phyloP scores from a whole-genome alignment of 1,140 invertebrate genomes.

The Steinernema feltiae region DNA sequence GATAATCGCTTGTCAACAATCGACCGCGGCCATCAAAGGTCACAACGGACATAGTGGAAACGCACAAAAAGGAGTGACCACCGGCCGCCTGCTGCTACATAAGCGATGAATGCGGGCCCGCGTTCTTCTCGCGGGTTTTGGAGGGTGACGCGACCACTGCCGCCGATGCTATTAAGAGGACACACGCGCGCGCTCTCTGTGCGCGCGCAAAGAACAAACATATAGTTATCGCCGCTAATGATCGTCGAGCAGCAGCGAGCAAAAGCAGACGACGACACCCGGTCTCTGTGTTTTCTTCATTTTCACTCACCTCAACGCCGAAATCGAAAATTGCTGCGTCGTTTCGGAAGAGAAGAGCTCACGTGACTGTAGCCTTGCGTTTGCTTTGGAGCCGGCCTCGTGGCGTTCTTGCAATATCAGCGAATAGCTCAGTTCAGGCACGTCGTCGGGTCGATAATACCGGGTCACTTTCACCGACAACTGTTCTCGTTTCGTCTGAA shows the following conservation, averaged over 20 bases:
- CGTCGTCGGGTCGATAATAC: conserved; percentile 58
- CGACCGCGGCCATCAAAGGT: not conserved
- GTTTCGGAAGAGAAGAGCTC: conserved; percentile 41
- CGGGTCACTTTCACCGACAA: conserved; percentile 57
- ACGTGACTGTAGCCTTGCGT: conserved; percentile 7
- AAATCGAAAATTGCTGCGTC: conserved; percentile 24
- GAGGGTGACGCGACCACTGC: not conserved
- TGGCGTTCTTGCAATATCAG: conserved; percentile 58
- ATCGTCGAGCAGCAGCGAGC: not conserved
- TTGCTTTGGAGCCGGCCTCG: conserved; percentile 22
- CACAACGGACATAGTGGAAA: not conserved
- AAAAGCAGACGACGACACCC: not conserved
- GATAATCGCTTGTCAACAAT: conserved; percentile 11
- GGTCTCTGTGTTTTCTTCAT: not conserved
- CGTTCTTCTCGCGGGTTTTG: not conserved
- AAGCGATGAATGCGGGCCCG: too few species aligned
- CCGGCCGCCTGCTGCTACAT: too few species aligned
- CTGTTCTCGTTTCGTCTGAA: conserved; percentile 59
- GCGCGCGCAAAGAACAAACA: conserved; percentile 12
- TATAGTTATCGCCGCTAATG: not conserved
- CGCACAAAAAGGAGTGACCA: too few species aligned
- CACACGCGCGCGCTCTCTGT: not conserved
- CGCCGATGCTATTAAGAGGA: not conserved
- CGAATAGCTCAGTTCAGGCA: conserved; percentile 56
- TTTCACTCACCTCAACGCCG: conserved; percentile 31